These are phyloP conservation scores for Seriola rivoliana DNA, from an alignment of 2,113 vertebrate species.

Conservation along the genomic window DNA sequence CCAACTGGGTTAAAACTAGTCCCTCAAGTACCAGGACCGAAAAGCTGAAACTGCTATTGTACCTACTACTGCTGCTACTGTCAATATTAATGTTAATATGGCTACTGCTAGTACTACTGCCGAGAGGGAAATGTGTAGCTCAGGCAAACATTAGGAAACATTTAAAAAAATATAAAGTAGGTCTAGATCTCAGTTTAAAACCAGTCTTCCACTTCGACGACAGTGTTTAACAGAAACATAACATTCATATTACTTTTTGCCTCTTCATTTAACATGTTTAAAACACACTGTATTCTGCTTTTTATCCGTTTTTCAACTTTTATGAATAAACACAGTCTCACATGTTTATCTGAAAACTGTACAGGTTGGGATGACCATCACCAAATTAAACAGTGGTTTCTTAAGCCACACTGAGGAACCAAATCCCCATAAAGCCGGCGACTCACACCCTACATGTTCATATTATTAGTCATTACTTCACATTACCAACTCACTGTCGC, in stretches of 20 bases:
- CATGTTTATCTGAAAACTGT: neutral
- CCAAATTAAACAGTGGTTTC: neutral
- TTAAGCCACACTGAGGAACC: neutral
- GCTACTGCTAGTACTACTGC: neutral
- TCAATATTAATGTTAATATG: constrained; percentile 13
- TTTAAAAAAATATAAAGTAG: neutral
- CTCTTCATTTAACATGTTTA: too few species aligned
- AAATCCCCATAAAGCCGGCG: neutral
- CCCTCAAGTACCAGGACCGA: neutral
- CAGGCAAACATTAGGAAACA: neutral
- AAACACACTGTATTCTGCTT: neutral
- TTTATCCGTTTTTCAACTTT: neutral
- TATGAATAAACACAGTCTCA: neutral
- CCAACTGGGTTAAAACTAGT: neutral
- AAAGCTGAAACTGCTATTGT: neutral
- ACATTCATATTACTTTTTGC: neutral
- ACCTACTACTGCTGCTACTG: neutral
- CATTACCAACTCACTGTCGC: neutral
- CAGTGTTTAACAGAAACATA: neutral
- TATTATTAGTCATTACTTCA: neutral
- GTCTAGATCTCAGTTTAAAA: neutral
- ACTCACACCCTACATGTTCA: neutral
- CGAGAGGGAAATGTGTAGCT: neutral
- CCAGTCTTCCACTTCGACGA: neutral
- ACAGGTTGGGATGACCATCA: neutral